Base-by-base conservation (phyloP, 2,888 invertebrate species). In the Bhutanitis thaidina region DNA sequence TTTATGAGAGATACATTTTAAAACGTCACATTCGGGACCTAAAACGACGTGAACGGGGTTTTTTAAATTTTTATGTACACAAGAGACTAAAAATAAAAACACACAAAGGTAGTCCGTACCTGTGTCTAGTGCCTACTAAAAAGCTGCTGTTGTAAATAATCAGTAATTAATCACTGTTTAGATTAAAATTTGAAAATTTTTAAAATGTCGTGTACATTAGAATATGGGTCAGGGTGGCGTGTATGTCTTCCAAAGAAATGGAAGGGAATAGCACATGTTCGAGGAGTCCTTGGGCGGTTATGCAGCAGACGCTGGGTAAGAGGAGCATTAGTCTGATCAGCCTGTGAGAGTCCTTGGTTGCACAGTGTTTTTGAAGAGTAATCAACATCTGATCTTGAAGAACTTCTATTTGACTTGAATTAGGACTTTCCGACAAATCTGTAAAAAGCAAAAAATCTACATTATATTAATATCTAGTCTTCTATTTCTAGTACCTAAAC, bases 311-410 rank as follows among this genome's bases (percentile, higher is more conserved):
- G 15, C 92, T 91, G 1, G 96, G 94, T 47, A 97, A 78, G 1
- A 95, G 87, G 1, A 96, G 83, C 60, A 96, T 87, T 1, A 96
- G 80, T 60, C 93, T 93, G 0, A 95, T 95, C 60, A 96, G 93
- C 14, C 96, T 89, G 0, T 91, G 85, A 0, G 91, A 77, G 8
- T 80, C 78, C 50, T 79, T 81, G 10, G 73, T 64, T 0, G 74
- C 67, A 64, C 93, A 93, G 71, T 95, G 93, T 61, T 95, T 94
- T 62, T 94, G 93, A 16, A 97, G 84, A 78, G 94, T 93, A 3
- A 93, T 89, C 53, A 96, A 92, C 0, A 95, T 94, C 74, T 96
- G 95, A 61, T 96, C 96, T 83, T 96, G 96, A 0, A 96, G 79
- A 39, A 93, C 90, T 61, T 91, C 93, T 54, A 93, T 87, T 58